Percentiles rank a stretch among this genome's conserved stretches.
phyloP scores from a whole-genome alignment of 2,888 invertebrate genomes.

The Tipula helvola region DNA sequence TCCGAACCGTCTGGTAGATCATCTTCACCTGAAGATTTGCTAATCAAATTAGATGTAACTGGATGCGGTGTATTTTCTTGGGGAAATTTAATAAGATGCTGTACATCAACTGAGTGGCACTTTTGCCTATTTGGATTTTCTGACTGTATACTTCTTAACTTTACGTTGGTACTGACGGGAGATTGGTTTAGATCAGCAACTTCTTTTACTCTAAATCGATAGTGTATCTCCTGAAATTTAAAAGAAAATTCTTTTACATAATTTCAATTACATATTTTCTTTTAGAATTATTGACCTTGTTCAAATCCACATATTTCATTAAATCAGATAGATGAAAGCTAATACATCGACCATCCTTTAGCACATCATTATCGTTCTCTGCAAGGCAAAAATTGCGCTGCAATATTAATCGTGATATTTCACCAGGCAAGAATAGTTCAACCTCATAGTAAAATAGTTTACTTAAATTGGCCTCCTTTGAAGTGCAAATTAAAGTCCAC shows the following conservation, averaged over 20 bases:
- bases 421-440: constrained; percentile 28
- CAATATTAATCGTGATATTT: constrained; percentile 28
- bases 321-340: constrained; percentile 26
- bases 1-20: not conserved
- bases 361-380: constrained; percentile 31
- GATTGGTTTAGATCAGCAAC: not conserved
- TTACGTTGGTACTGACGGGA: not conserved
- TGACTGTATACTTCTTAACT: not conserved
- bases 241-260: not conserved
- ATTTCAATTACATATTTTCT: not conserved
- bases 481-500: constrained; percentile 31
- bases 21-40: not conserved
- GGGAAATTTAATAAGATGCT: not conserved
- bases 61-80: not conserved
- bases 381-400: constrained; percentile 33
- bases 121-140: not conserved
- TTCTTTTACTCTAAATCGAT: not conserved
- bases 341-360: constrained; percentile 32
- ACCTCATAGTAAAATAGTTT: constrained; percentile 32
- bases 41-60: not conserved
- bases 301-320: constrained; percentile 25
- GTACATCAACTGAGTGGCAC: not conserved
- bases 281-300: constrained; percentile 22
- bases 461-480: constrained; percentile 26
- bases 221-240: not conserved